A percentile compares a stretch with the other conserved stretches of the same genome.
phyloP scores from a whole-genome alignment of 1,140 invertebrate genomes.

The Drosophila takahashii region DNA sequence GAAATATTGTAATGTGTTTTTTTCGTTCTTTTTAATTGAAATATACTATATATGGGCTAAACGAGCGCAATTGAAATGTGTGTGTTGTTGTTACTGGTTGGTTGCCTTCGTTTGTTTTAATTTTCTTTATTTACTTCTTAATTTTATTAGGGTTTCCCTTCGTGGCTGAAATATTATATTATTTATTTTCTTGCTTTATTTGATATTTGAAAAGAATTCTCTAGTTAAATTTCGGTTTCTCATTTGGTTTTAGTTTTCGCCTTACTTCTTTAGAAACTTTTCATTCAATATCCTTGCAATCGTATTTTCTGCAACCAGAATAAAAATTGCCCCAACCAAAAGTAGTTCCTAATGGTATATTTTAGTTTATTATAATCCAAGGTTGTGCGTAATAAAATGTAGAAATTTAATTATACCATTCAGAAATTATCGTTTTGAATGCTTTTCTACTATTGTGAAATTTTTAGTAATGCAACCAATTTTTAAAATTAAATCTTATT shows the following conservation, averaged over 20 bases:
- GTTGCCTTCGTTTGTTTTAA: constrained; percentile 18
- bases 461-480: neutral
- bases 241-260: constrained; percentile 32
- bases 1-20: constrained; percentile 51
- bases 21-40: constrained; percentile 55
- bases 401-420: too few species aligned
- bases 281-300: constrained; percentile 37
- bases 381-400: too few species aligned
- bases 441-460: neutral
- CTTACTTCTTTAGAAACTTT: constrained; percentile 18
- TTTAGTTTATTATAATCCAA: too few species aligned
- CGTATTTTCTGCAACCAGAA: neutral
- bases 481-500: neutral
- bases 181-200: constrained; percentile 69
- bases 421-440: too few species aligned
- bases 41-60: constrained; percentile 55
- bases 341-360: too few species aligned
- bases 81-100: constrained; percentile 42
- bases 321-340: neutral
- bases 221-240: constrained; percentile 66
- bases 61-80: constrained; percentile 49
- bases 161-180: constrained; percentile 55
- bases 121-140: constrained; percentile 22
- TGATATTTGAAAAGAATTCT: constrained; percentile 82
- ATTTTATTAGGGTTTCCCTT: constrained; percentile 25